Percentiles rank a stretch among this genome's conserved stretches.
These are phyloP conservation scores for Cydia splendana DNA, from an alignment of 1,140 invertebrate genomes.

Conservation along the genomic window DNA sequence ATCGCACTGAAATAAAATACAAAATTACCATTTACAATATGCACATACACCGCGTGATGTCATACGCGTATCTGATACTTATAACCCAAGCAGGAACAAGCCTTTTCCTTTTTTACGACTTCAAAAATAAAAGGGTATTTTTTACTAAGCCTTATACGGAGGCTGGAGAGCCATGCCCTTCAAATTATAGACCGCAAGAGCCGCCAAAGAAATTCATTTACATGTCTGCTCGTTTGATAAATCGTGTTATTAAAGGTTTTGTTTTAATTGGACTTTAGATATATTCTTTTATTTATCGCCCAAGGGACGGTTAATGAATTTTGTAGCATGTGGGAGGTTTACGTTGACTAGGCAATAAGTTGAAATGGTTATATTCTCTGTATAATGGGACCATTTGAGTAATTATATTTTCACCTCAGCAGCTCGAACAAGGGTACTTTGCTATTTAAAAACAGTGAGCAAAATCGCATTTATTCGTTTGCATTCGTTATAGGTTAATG, in stretches of 20 bases:
- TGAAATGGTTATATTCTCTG: background rate
- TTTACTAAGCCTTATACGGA: constrained; percentile 5
- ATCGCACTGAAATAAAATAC: background rate
- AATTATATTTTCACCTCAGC: too few relatives aligned
- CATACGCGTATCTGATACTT: background rate
- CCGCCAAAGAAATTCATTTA: constrained; percentile 31
- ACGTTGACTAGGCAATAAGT: background rate
- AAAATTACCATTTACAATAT: background rate
- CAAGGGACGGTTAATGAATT: background rate
- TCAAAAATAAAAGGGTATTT: constrained; percentile 13
- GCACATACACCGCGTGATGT: background rate
- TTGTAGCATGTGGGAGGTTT: background rate
- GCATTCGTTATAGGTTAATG: too few relatives aligned
- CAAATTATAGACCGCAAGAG: constrained; percentile 1
- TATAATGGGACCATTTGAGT: too few relatives aligned
- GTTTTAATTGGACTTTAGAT: constrained; percentile 27
- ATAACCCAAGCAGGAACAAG: background rate
- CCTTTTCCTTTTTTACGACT: background rate
- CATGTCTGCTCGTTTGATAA: constrained; percentile 26
- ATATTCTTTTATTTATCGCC: constrained; percentile 7
- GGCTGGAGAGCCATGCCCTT: constrained; percentile 1
- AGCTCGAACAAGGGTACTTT: too few relatives aligned
- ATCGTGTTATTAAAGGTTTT: constrained; percentile 29
- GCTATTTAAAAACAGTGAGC: too few relatives aligned
- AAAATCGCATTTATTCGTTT: too few relatives aligned